Conservation (phyloP, 2,888 invertebrate species). For the Mongoloraphidia duomilia region DNA sequence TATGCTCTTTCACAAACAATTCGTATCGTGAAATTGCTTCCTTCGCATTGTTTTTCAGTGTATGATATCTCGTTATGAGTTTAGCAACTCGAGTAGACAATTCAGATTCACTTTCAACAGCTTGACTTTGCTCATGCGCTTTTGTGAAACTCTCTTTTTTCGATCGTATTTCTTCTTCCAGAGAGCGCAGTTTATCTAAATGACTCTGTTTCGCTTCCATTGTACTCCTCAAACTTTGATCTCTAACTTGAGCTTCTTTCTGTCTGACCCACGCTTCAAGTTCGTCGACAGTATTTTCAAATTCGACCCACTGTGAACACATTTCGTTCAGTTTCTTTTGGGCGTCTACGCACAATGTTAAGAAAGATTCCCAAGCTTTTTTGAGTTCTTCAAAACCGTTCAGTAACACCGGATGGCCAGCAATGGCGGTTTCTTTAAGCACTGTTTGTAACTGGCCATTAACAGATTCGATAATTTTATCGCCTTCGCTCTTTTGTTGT, state of each 20-base stretch:
- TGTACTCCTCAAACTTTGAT: constrained; percentile 76
- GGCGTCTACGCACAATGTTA: constrained; percentile 53
- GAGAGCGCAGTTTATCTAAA: constrained; percentile 56
- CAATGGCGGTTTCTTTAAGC: constrained; percentile 59
- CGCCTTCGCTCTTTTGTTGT: constrained; percentile 57
- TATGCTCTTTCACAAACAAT: constrained; percentile 74
- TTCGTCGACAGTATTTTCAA: constrained; percentile 60
- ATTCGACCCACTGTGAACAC: constrained; percentile 67
- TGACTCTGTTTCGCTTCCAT: constrained; percentile 69
- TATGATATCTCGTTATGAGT: constrained; percentile 66
- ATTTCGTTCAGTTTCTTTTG: constrained; percentile 59
- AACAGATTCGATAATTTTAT: constrained; percentile 52
- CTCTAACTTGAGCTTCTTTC: constrained; percentile 73
- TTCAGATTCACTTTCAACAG: constrained; percentile 61
- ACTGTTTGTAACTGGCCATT: constrained; percentile 57
- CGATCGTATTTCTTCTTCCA: constrained; percentile 53
- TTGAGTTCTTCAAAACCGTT: constrained; percentile 62
- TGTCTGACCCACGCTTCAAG: constrained; percentile 74
- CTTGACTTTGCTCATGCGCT: constrained; percentile 52
- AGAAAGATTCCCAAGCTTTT: constrained; percentile 59
- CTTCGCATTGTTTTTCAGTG: constrained; percentile 63
- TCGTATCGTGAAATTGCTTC: constrained; percentile 74
- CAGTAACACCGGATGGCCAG: constrained; percentile 58
- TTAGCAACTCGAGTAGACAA: constrained; percentile 60
- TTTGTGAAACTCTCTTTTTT: constrained; percentile 54